Base-by-base conservation (phyloP, 2,797 vertebrate species). In the Bovichtus diacanthus region DNA sequence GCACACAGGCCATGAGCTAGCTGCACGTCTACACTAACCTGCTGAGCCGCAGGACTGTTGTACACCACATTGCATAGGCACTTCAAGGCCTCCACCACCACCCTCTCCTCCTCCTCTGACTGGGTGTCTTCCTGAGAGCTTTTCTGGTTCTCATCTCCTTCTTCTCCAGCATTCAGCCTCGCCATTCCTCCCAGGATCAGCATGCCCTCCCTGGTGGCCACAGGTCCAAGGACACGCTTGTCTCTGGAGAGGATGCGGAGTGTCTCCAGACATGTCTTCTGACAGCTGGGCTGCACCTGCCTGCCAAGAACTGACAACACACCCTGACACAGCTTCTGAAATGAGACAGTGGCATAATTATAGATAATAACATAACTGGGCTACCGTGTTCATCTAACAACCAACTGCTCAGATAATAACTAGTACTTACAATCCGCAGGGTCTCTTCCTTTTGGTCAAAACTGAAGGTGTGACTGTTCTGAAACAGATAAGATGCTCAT, bases 41-140 rank as follows among this genome's bases (percentile, higher is more conserved):
- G 96, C 93, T 99, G 98, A 39, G 98, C 98, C 15, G 94, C 92
- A 39, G 94, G 88, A 65, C 98, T 99, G 89, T 99, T 99, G 93
- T 96, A 99, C 79, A 99, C 95, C 55, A 99, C 96, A 39, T 99
- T 99, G 92, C 98, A 99, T 60, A 99, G 95, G 92, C 98, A 99
- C 95, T 99, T 99, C 71, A 99, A 92, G 27, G 98, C 97, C 93
- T 99, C 98, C 88, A 99, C 96, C 72, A 97, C 96, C 84, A 99
- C 97, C 34, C 94, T 94, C 76, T 90, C 94, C 79, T 94, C 95
- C 78, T 96, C 92, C 21, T 86, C 91, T 21, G 92, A 94, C 66
- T 88, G 93, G 0, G 51, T 43, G 80, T 95, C 87, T 75, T 94
- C 92, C 72, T 93, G 83, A 65, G 63, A 16, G 70, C 54, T 62